Evolutionary conservation across 2,888 invertebrate genomes (phyloP).

Genomic region (Teleogryllus oceanicus): DNA sequence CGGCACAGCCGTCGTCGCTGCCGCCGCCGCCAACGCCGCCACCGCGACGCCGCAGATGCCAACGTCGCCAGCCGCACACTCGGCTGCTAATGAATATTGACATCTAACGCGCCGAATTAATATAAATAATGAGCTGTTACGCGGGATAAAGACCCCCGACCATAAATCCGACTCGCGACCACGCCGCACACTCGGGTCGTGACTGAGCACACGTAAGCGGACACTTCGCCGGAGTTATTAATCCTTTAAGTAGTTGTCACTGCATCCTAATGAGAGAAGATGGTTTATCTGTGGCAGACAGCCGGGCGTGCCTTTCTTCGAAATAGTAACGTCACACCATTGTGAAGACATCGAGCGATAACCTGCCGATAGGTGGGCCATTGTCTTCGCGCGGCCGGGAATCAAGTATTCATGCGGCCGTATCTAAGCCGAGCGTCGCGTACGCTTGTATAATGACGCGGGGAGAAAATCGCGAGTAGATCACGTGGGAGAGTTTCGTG

Average conservation of each 20-base stretch:
- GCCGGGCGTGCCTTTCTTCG: neutral
- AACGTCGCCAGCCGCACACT: neutral
- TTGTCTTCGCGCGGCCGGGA: neutral
- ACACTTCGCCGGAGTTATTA: neutral
- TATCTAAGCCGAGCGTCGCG: neutral
- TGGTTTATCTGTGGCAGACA: neutral
- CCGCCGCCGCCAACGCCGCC: neutral
- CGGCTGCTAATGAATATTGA: neutral
- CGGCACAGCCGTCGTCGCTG: neutral
- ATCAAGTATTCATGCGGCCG: neutral
- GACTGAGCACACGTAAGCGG: neutral
- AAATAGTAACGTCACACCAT: constrained; percentile 2
- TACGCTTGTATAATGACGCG: too few species aligned
- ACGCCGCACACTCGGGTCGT: neutral
- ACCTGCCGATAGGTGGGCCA: neutral
- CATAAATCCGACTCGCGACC: neutral
- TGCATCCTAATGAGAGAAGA: neutral
- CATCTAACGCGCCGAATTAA: neutral
- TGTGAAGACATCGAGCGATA: neutral
- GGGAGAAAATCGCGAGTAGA: too few species aligned
- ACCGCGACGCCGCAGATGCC: neutral
- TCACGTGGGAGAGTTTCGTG: too few species aligned
- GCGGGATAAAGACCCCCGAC: neutral
- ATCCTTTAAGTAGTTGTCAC: neutral
- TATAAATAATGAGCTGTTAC: constrained; percentile 6